phyloP scores from a whole-genome alignment of 1,140 invertebrate genomes.

The Cataglyphis hispanica region DNA sequence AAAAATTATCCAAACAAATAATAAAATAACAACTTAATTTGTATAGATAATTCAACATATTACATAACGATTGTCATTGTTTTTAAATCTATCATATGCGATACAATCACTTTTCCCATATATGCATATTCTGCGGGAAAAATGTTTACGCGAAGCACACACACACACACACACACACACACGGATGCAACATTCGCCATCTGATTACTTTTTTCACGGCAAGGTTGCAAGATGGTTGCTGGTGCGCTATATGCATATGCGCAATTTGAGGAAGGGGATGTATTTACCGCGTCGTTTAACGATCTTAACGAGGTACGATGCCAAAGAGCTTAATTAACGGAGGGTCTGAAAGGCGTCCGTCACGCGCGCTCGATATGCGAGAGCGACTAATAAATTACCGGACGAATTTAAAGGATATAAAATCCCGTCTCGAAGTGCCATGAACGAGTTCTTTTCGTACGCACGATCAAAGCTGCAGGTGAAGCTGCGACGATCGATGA shows the following conservation, averaged over 20 bases:
- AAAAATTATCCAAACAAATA: neutral
- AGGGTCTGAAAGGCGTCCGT: constrained; percentile 33
- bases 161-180: no score
- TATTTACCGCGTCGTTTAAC: constrained; percentile 31
- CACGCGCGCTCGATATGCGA: constrained; percentile 21
- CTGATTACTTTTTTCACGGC: constrained; percentile 28
- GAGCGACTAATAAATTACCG: constrained; percentile 38
- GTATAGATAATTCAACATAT: neutral
- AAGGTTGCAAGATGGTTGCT: constrained; percentile 13
- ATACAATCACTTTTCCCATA: neutral
- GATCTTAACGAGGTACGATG: constrained; percentile 42
- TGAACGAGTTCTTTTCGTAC: constrained; percentile 22
- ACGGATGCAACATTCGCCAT: neutral
- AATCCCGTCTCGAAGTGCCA: neutral
- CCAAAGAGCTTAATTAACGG: constrained; percentile 53
- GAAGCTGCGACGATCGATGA: constrained; percentile 34
- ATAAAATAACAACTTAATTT: neutral
- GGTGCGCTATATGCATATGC: constrained; percentile 9
- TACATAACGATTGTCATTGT: neutral
- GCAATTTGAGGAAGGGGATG: constrained; percentile 24
- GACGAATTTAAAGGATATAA: constrained; percentile 56
- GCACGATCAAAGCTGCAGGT: constrained; percentile 51
- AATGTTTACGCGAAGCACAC: neutral
- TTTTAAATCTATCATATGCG: neutral
- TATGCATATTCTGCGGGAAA: neutral